Evolutionary conservation across 2,797 vertebrate species (phyloP), one percentile per base, ranked within the genome.

Genomic region (Epinephelus malabaricus): DNA sequence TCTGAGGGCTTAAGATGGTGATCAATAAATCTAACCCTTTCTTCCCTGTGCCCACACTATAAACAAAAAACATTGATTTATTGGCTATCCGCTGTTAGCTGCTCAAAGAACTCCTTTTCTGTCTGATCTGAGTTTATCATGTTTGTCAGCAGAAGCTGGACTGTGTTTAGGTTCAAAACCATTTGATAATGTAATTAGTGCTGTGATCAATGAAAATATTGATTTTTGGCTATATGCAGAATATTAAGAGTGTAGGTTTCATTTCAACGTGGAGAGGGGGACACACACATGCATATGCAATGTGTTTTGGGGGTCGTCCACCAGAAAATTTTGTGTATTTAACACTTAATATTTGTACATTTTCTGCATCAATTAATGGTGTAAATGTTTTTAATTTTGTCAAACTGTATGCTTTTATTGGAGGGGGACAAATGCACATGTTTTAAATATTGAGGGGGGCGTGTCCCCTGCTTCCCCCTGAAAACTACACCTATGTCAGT

Each of bases 11-110:
- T 83, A 83, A 86, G 83, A 82, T 80, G 85, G 70, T 77, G 86
- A 94, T 94, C 90, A 83, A 94, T 93, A 92, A 77, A 81, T 91
- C 81, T 69, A 77, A 88, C 51, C 83, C 73, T 85, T 79, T 85
- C 76, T 85, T 81, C 76, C 68, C 61, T 56, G 72, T 27, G 68
- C 75, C 77, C 69, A 25, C 84, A 78, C 76, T 71, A 76, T 84
- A 85, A 86, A 91, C 85, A 86, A 56, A 70, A 69, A 80, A 64
- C 64, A 85, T 90, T 6, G 71, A 93, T 89, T 82, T 87, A 88
- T 89, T 74, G 83, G 46, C 46, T 84, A 68, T 75, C 71, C 2
- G 15, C 83, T 80, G 81, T 82, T 69, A 73, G 66, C 81, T 80
- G 78, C 73, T 82, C 69, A 78, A 45, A 78, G 60, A 71, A 78